Evolutionary conservation across 2,113 vertebrate species (phyloP), one percentile per base, ranked within the genome.

Genomic region (Lampris incognitus): DNA sequence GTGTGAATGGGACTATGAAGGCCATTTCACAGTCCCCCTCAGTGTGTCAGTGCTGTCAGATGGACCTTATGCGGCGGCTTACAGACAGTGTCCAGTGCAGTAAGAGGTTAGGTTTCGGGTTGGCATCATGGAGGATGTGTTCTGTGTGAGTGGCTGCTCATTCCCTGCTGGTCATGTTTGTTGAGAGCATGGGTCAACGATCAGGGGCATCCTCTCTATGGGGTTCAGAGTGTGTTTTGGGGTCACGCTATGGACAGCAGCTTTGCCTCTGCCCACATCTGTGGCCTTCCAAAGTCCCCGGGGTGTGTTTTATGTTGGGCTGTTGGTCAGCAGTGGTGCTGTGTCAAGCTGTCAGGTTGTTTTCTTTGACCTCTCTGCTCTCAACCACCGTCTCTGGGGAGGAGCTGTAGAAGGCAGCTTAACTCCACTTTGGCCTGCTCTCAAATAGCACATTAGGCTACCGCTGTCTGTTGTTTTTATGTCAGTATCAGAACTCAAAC

Each of bases 111-210:
- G 58, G 70, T 79, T 68, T 46, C 75, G 65, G 1, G 2, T 44
- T 64, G 9, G 57, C 46, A 13, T n/a, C 2, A 44, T 42, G 41
- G 60, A 6, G 60, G 42, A 42, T 63, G 60, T 62, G 60, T 63
- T 63, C 11, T 24, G 72, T 55, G 66, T 79, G 78, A 82, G 69
- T 64, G 73, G 79, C 52, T 75, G 60, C 78, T 6, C 42, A 4
- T n/a, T 42, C 60, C 41, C 60, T 7, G 13, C 40, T 78, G 71
- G 40, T 61, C 46, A 72, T 85, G 84, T 89, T 90, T 84, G 77
- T 54, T 82, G 80, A 77, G 64, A 65, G 86, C 81, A 82, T 40
- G 66, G 91, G 87, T 90, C 89, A 91, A 10, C 10, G 70, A 66
- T 49, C 5, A 62, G 72, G 76, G 64, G 60, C 57, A 40, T 10